Evolutionary conservation across 23 tunicate genomes (phyloP), one percentile per base, ranked within the genome.

Genomic region (Phallusia fumigata): DNA sequence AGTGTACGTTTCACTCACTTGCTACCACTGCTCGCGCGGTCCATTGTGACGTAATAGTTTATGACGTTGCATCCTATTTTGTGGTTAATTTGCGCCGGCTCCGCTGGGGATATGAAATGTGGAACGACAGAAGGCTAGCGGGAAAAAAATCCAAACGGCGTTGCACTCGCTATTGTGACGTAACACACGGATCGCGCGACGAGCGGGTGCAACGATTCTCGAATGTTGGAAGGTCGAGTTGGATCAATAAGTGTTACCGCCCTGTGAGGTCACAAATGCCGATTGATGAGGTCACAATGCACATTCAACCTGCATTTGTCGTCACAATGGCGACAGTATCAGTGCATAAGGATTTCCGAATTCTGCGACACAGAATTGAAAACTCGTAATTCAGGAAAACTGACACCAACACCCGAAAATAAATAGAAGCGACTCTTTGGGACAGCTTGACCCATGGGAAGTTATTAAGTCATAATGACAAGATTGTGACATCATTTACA

Each of bases 1-100:
- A 51, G 58, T 22, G 26, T 5, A 58, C 15, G 16, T 58, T 58
- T 58, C 69, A 58, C 26, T 58, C 13, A 16, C 69, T 6, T 6
- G 16, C 69, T 22, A 1, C 2, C 69, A 58, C 69, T 1, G 16
- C 69, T 8, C 69, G 26, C 69, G 69, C 69, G 26, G 3, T 58
- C 69, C 16, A 58, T 58, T 58, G 69, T 58, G 26, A 58, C 69
- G 69, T 58, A 24, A 58, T 58, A 58, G 16, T 58, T 58, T 58
- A 58, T 58, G 69, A 58, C 69, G 69, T 58, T 58, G 69, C 69
- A 58, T 58, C 69, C 69, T 58, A 58, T 58, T 58, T 58, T 24
- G 69, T 58, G 69, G 69, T 58, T 58, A 58, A 58, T 58, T 58
- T 58, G 69, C 69, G 69, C 28, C 69, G 28, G 69, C 69, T 58